A percentile compares a stretch with the other conserved stretches of the same genome.
These are phyloP conservation scores for Lysandra coridon DNA, from an alignment of 2,888 invertebrate genomes.

Conservation along the genomic window DNA sequence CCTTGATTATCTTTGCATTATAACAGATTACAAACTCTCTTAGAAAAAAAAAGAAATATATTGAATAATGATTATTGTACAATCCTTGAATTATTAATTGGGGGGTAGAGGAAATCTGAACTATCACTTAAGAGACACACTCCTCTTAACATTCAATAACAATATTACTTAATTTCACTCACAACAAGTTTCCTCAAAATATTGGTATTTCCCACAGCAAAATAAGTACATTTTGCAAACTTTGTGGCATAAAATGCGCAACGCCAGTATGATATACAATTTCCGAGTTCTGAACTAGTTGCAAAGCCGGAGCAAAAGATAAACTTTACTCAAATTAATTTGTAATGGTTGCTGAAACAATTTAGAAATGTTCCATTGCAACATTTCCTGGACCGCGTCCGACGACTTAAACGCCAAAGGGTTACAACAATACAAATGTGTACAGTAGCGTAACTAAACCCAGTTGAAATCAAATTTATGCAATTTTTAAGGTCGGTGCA, in stretches of 20 bases:
- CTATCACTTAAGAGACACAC: no score
- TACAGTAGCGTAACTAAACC: background rate
- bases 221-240: background rate
- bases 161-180: background rate
- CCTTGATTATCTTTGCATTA: no score
- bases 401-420: background rate
- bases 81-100: no score
- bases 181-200: background rate
- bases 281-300: conserved; percentile 18
- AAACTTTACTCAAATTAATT: conserved; percentile 25
- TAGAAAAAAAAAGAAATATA: no score
- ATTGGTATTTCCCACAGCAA: background rate
- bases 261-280: conserved; percentile 6
- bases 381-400: background rate
- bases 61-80: no score
- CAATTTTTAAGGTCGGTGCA: no score
- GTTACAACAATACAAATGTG: background rate
- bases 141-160: background rate
- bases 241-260: background rate
- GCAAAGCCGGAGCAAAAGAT: conserved; percentile 16
- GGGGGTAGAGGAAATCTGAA: no score
- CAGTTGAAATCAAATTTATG: no score
- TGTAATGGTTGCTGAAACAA: conserved; percentile 8
- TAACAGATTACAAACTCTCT: no score
- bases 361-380: background rate